These are phyloP conservation scores for Pristionchus arcanus DNA, from an alignment of 2,888 invertebrate genomes.

Conservation along the genomic window DNA sequence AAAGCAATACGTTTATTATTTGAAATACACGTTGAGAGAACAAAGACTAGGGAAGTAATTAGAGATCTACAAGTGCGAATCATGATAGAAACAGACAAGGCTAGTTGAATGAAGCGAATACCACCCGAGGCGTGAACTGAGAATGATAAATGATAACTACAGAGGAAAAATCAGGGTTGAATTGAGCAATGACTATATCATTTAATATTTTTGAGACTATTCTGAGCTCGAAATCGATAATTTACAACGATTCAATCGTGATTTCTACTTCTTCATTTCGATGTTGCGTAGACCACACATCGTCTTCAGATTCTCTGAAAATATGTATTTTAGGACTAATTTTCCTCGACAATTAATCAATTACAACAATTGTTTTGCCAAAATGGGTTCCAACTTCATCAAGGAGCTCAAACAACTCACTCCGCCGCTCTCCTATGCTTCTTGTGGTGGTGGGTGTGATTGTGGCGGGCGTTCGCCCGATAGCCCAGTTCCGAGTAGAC, in stretches of 20 bases:
- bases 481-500: conserved; percentile 78
- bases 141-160: not conserved
- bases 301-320: not conserved
- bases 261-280: conserved; percentile 1
- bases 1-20: not conserved
- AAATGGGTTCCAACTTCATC: not conserved
- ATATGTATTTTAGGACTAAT: not conserved
- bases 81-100: conserved; percentile 15
- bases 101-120: not conserved
- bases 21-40: not conserved
- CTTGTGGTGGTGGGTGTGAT: conserved; percentile 17
- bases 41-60: not conserved
- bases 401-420: not conserved
- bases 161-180: not conserved
- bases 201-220: not conserved
- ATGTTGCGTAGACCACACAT: not conserved
- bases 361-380: not conserved
- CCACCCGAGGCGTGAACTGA: not conserved
- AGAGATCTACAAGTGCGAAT: conserved; percentile 12
- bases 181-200: not conserved
- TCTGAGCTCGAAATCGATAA: not conserved
- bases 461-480: conserved; percentile 69
- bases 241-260: not conserved
- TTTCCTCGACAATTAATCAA: too few species aligned
- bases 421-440: not conserved